These are phyloP conservation scores for Campoplex nolae DNA, from an alignment of 2,888 invertebrate genomes.

Conservation along the genomic window DNA sequence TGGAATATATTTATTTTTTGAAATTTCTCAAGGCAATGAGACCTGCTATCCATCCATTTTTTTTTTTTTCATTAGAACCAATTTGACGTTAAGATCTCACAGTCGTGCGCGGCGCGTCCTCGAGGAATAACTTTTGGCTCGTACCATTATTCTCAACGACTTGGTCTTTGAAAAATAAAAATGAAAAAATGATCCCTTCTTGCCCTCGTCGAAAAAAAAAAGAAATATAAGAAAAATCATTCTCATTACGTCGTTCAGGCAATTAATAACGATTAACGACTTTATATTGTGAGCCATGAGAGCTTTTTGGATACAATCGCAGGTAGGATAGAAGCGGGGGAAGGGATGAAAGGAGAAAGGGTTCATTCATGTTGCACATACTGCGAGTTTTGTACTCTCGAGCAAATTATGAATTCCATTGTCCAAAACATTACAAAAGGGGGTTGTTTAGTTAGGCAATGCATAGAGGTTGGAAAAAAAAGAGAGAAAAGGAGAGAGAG, in stretches of 20 bases:
- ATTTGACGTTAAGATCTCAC: neutral
- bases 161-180: neutral
- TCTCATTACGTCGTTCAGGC: slow-evolving; percentile 43
- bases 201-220: neutral
- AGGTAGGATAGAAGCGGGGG: neutral
- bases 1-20: neutral
- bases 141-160: slow-evolving; percentile 37
- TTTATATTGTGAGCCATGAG: slow-evolving; percentile 19
- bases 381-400: slow-evolving; percentile 25
- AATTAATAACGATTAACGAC: slow-evolving; percentile 65
- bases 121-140: slow-evolving; percentile 26
- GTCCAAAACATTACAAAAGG: slow-evolving; percentile 62
- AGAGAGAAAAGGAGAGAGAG: neutral
- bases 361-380: slow-evolving; percentile 32
- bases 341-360: too few species aligned
- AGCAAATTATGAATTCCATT: slow-evolving; percentile 63
- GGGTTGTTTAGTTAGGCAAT: slow-evolving; percentile 57
- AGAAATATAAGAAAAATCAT: neutral
- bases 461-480: neutral
- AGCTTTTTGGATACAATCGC: slow-evolving; percentile 8
- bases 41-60: neutral
- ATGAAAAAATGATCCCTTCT: neutral
- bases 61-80: neutral
- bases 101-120: neutral
- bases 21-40: neutral